Base-by-base conservation (phyloP, 1,140 invertebrate genomes). In the Drosophila ohnishii region DNA sequence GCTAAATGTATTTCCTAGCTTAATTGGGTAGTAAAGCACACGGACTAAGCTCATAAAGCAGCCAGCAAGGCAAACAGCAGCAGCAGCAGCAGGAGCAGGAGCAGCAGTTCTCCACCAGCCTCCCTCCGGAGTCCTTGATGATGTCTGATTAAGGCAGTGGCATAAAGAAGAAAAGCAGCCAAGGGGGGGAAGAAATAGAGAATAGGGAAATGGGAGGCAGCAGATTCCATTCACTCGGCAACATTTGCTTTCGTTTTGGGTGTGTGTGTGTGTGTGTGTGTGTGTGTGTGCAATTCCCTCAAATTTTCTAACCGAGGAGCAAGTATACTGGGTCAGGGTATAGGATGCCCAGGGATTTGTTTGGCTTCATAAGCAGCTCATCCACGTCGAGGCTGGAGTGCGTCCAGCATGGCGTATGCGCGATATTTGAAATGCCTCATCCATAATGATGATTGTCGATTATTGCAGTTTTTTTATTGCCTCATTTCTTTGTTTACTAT, bases 1-100 rank as follows among this genome's bases (percentile, higher is more conserved):
- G 73, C 78, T 83, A 88, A 87, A 87, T 83, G 75, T 87, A 79
- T 88, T 83, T 80, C 64, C 67, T 47, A 74, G 64, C 84, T 87
- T 83, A 88, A 87, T 87, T 83, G 82, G 63, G 50, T 72, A 66
- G 78, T 57, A 79, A 78, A 73, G 79, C 74, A 70, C 60, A 73
- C 80, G 75, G 65, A 76, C 65, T 83, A 64, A 79, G 80, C 59
- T 78, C 80, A 79, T 83, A 79, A 75, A 80, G 63, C 73, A 66
- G 70, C 45, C 77, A 64, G 63, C 60, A 67, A 72, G 78, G 58
- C 59, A 80, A 70, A 67, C 62, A 75, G 53, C 62, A 39, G 50
- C 16, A 51, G 32, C 14, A 22, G 22, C 22, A 22, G 32, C 47
- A 42, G 40, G 2, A 42, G 16, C 40, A 16, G 39, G 3, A 42